Conservation (phyloP, 2,888 invertebrate genomes). For the Omphaloscelis lunosa region DNA sequence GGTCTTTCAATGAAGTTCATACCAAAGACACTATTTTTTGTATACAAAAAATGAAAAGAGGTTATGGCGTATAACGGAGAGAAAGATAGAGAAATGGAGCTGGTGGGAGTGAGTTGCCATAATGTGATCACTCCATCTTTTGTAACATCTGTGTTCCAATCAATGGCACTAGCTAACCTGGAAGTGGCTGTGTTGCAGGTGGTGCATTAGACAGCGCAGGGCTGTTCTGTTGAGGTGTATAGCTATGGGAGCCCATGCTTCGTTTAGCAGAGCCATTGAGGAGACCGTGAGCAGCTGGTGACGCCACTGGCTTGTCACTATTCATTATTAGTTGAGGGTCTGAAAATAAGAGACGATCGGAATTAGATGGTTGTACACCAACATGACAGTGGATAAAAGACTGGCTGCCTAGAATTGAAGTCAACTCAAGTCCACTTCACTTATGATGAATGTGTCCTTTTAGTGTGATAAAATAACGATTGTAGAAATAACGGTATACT, state of each 20-base stretch:
- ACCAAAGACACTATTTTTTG: not conserved
- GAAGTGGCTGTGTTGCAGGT: constrained; percentile 88
- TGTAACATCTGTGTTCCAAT: not conserved
- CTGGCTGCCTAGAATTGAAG: not conserved
- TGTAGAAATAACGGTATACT: not conserved
- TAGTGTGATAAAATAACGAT: not conserved
- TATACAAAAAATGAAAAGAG: not conserved
- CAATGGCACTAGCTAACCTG: constrained; percentile 78
- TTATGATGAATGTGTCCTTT: too few species aligned
- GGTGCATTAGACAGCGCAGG: constrained; percentile 88
- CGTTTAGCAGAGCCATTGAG: constrained; percentile 92
- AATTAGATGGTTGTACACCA: not conserved
- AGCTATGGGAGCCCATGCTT: constrained; percentile 93
- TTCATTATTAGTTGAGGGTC: constrained; percentile 73
- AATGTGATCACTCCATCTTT: constrained; percentile 11
- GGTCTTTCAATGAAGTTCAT: not conserved
- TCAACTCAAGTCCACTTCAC: too few species aligned
- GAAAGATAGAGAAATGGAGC: not conserved
- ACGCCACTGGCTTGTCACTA: constrained; percentile 91
- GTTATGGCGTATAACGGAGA: not conserved
- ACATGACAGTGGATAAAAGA: not conserved
- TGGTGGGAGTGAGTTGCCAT: not conserved
- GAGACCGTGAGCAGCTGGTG: constrained; percentile 95
- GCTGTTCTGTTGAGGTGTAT: constrained; percentile 92
- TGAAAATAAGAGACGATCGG: constrained; percentile 60